Evolutionary conservation across 2,113 vertebrate genomes (phyloP).

Genomic region (Machaerirhynchus nigripectus): DNA sequence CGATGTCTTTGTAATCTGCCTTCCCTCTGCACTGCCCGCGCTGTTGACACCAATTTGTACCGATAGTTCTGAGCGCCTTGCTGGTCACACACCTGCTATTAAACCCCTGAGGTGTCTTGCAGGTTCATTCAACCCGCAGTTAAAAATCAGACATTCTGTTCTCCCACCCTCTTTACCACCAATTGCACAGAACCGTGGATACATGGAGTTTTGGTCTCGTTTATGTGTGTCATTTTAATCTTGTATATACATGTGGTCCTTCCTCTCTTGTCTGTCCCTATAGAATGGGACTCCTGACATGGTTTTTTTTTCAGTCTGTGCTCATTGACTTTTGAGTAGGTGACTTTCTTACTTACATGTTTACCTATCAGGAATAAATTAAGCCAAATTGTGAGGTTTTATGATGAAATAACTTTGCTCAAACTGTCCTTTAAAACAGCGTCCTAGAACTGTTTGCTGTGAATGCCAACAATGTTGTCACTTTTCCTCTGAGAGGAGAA

Average conservation of each 20-base stretch:
- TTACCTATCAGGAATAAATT: background rate
- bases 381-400: background rate
- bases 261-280: background rate
- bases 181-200: background rate
- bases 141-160: background rate
- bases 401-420: background rate
- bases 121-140: background rate
- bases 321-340: background rate
- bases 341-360: background rate
- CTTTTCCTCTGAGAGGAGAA: background rate
- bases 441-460: background rate
- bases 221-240: background rate
- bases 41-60: background rate
- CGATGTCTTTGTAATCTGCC: background rate
- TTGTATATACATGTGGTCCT: rapidly evolving
- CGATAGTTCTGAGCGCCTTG: background rate
- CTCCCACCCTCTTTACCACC: background rate
- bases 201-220: background rate
- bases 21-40: background rate
- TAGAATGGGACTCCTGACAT: background rate
- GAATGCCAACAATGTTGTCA: rapidly evolving
- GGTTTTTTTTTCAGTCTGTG: background rate
- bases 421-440: background rate
- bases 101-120: background rate
- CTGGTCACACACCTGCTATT: background rate